These are phyloP conservation scores for Sarcoramphus papa DNA, from an alignment of 2,797 vertebrate genomes.

Conservation along the genomic window DNA sequence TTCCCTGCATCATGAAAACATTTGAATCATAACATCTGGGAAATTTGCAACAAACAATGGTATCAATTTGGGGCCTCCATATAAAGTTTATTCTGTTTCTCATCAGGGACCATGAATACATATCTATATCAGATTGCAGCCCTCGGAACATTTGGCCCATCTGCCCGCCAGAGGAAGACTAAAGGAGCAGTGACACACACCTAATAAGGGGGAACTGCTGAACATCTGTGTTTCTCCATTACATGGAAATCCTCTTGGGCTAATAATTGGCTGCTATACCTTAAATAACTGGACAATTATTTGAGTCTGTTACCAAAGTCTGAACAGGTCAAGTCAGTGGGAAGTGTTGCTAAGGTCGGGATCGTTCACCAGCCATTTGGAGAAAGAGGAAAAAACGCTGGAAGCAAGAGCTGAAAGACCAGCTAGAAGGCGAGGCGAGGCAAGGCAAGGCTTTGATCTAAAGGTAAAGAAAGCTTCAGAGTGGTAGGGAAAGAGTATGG, in stretches of 20 bases:
- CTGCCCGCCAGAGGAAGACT: background rate
- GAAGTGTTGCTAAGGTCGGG: background rate
- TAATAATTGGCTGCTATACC: background rate
- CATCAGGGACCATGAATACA: background rate
- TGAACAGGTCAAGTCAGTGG: background rate
- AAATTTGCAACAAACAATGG: background rate
- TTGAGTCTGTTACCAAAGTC: background rate
- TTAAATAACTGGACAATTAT: background rate
- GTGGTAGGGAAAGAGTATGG: background rate
- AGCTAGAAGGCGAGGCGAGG: background rate
- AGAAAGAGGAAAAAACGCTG: background rate
- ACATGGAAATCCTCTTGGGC: background rate
- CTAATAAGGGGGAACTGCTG: background rate
- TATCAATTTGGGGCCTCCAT: background rate
- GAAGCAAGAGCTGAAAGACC: background rate
- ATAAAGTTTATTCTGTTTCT: background rate
- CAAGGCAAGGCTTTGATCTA: background rate
- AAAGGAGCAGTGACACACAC: background rate
- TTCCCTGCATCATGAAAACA: background rate
- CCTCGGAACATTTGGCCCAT: slow-evolving; percentile 6
- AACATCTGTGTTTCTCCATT: background rate
- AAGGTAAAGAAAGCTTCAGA: background rate
- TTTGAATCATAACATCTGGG: slow-evolving; percentile 12
- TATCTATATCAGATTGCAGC: background rate
- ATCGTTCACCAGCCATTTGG: background rate